Evolutionary conservation across 2,113 vertebrate genomes (phyloP).

Genomic region (Poeciliopsis turrubarensis): DNA sequence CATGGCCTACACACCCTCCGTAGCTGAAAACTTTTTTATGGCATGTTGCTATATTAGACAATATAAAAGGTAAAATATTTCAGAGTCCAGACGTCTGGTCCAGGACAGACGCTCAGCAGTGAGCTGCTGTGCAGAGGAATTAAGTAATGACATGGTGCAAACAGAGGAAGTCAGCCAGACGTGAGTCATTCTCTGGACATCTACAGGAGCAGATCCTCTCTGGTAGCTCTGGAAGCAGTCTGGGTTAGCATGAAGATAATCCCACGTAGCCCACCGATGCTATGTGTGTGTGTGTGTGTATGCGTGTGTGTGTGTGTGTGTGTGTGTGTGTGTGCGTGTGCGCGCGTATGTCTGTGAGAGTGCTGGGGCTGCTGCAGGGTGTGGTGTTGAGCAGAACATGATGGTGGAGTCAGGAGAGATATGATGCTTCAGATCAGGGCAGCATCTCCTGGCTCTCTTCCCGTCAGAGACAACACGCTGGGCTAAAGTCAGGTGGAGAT

Average conservation of each 20-base stretch:
- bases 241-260: too few species aligned
- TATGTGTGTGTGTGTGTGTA: too few species aligned
- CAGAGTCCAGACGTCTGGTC: not conserved
- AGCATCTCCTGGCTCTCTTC: not conserved
- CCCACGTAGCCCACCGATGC: too few species aligned
- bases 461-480: not conserved
- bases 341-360: not conserved
- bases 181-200: not conserved
- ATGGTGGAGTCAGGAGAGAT: not conserved
- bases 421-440: not conserved
- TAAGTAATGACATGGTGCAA: not conserved
- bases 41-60: too few species aligned
- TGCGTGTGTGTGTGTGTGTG: too few species aligned
- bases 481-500: slow-evolving; percentile 42
- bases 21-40: too few species aligned
- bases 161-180: not conserved
- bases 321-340: too few species aligned
- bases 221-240: not conserved
- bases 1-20: too few species aligned
- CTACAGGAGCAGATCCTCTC: not conserved
- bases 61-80: too few species aligned
- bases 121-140: not conserved
- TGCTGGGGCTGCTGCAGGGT: slow-evolving; percentile 38
- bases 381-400: slow-evolving; percentile 37
- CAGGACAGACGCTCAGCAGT: not conserved